These are phyloP conservation scores for Enteromius trimaculatus DNA, from an alignment of 2,797 vertebrate species.

Conservation along the genomic window DNA sequence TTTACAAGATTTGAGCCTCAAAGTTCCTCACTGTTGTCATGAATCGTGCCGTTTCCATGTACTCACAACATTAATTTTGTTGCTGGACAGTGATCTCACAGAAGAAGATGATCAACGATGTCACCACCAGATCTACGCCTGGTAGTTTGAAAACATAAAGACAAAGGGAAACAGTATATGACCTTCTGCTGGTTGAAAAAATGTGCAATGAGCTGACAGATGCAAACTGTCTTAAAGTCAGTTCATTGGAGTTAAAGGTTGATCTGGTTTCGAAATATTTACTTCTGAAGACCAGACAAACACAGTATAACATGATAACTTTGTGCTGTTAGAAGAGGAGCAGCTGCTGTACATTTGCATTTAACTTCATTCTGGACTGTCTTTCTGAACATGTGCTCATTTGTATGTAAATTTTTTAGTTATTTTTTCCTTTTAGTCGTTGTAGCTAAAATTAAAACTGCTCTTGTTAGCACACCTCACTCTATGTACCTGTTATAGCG, in stretches of 20 bases:
- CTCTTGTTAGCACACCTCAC: neutral
- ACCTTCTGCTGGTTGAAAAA: neutral
- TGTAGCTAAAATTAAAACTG: neutral
- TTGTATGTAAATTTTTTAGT: neutral
- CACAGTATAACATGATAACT: neutral
- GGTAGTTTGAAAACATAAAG: slow-evolving; percentile 3
- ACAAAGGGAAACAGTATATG: neutral
- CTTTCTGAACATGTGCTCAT: neutral
- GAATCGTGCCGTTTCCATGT: slow-evolving; percentile 36
- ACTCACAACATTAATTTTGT: neutral
- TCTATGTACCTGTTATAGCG: neutral
- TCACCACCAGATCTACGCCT: neutral
- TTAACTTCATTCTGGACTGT: neutral
- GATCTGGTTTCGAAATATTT: slow-evolving; percentile 24
- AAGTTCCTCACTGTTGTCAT: slow-evolving; percentile 13
- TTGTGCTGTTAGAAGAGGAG: neutral
- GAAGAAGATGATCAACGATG: neutral
- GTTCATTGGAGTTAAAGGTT: slow-evolving; percentile 37
- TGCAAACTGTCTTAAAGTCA: slow-evolving; percentile 23
- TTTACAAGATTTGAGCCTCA: slow-evolving; percentile 51
- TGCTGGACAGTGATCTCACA: neutral
- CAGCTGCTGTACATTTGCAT: neutral
- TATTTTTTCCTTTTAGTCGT: neutral
- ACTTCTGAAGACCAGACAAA: neutral
- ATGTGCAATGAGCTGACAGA: slow-evolving; percentile 3